Evolutionary conservation across 2,113 vertebrate genomes (phyloP), one percentile per base, ranked within the genome.

Genomic region (Takifugu bimaculatus): DNA sequence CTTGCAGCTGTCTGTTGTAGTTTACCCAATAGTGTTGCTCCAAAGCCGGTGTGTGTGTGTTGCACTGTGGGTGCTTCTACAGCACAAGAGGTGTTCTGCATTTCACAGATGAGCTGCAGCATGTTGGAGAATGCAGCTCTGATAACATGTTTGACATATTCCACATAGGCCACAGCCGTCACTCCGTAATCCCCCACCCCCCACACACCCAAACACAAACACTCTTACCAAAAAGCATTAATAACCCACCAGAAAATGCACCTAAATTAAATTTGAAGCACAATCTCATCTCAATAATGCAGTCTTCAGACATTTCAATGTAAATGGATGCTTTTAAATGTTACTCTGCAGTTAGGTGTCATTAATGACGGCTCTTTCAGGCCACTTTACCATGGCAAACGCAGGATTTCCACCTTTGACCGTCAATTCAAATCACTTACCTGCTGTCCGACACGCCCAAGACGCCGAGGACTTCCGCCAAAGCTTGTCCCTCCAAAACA

Each of bases 61-160:
- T 32, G 58, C 25, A 20, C 14, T 39, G 20, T 4, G 4, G 42
- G 29, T 3, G 55, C 28, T 2, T 53, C 59, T 43, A 44, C 49
- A 51, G 25, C 11, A 54, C 66, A 1, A 60, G 28, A 45, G 27
- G 56, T 54, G 53, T 13, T 26, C 13, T n/a, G n/a, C n/a, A n/a
- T n/a, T n/a, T n/a, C 7, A 12, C 43, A 13, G 85, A 84, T 81
- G 65, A 54, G 84, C 80, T 65, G 60, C 42, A 2, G 68, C 86
- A 75, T 79, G 86, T 82, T 74, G 71, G 74, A 82, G 83, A 85
- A 88, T 84, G 82, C 50, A 57, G 58, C 7, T 15, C 14, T 26
- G 68, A 64, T 49, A 63, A 70, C 3, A 63, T 47, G 60, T 55
- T 69, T 69, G 60, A 74, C 65, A 78, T 73, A 67, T 59, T 71